Conservation (phyloP, 1,140 invertebrate species). For the Argopecten irradians region DNA sequence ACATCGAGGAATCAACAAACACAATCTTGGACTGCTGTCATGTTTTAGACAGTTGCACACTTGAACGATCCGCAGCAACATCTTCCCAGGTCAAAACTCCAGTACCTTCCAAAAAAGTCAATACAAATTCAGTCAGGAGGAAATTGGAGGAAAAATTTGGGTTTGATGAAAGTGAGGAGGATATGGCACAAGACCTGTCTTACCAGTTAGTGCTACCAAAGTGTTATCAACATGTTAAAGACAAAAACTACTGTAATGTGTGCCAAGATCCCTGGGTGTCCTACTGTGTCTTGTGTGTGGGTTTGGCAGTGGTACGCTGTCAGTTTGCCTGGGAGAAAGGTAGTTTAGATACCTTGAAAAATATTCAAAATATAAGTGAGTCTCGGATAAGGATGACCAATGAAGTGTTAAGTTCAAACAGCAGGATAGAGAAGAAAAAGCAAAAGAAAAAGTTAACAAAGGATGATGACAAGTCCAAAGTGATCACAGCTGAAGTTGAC, state of each 20-base stretch:
- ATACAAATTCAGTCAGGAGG: not conserved
- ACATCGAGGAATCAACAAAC: not conserved
- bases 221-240: slow-evolving; percentile 29
- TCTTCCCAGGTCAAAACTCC: not conserved
- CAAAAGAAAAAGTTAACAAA: not conserved
- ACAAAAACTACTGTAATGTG: slow-evolving; percentile 33
- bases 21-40: not conserved
- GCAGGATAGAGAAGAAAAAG: not conserved
- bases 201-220: not conserved
- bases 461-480: not conserved
- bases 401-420: not conserved
- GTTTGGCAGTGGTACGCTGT: not conserved
- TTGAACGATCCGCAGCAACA: not conserved
- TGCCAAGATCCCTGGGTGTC: slow-evolving; percentile 29
- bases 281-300: slow-evolving; percentile 5
- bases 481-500: not conserved
- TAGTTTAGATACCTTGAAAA: not conserved
- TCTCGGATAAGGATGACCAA: not conserved
- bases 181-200: not conserved
- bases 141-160: slow-evolving; percentile 12
- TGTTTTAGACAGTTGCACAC: not conserved
- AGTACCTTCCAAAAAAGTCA: not conserved
- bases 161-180: slow-evolving; percentile 8
- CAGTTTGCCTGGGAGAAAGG: not conserved
- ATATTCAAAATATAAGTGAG: slow-evolving; percentile 12